These are phyloP conservation scores for Nebria ingens DNA, from an alignment of 1,140 invertebrate species.

Conservation along the genomic window DNA sequence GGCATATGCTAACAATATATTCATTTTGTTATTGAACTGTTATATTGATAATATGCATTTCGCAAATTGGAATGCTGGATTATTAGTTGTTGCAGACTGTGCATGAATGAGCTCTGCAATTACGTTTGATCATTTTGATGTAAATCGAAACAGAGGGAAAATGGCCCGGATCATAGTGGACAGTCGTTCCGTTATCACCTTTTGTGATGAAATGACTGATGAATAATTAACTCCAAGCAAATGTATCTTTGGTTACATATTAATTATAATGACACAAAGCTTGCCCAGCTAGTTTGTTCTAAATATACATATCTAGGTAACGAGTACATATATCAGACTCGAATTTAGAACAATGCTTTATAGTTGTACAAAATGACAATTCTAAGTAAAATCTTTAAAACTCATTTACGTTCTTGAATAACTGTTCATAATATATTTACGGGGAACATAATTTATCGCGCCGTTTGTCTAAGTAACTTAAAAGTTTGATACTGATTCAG, in stretches of 20 bases:
- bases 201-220: not conserved
- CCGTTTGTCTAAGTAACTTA: too few relatives aligned
- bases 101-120: not conserved
- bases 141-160: not conserved
- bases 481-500: too few relatives aligned
- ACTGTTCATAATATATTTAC: not conserved
- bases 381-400: too few relatives aligned
- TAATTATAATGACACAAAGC: too few relatives aligned
- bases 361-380: not conserved
- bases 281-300: too few relatives aligned
- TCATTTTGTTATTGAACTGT: not conserved
- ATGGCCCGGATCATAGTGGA: not conserved
- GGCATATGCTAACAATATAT: too few relatives aligned
- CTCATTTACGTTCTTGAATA: too few relatives aligned
- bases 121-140: not conserved
- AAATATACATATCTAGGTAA: too few relatives aligned
- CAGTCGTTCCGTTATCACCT: not conserved
- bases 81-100: not conserved
- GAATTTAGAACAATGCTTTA: too few relatives aligned
- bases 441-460: not conserved
- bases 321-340: too few relatives aligned
- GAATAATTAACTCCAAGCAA: not conserved
- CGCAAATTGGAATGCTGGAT: not conserved
- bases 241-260: not conserved
- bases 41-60: not conserved